Evolutionary conservation across 1,140 invertebrate genomes (phyloP).

Genomic region (Aphis gossypii): DNA sequence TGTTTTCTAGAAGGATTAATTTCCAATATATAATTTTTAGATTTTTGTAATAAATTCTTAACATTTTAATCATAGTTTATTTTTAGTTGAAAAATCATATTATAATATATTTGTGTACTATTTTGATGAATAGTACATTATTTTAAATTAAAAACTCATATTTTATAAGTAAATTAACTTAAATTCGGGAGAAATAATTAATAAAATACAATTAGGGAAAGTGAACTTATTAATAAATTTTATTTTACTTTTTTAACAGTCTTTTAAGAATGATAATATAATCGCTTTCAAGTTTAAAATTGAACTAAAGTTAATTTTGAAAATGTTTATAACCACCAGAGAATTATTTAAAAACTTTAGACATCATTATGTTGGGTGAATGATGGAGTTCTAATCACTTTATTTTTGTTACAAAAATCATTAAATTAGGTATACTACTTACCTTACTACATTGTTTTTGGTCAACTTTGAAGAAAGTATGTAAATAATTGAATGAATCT

Average conservation of each 20-base stretch:
- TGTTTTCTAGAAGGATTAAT: background rate
- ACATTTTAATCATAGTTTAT: too few relatives aligned
- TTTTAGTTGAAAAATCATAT: background rate
- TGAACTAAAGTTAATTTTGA: background rate
- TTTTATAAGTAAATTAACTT: background rate
- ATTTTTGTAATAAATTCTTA: too few relatives aligned
- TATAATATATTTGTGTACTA: background rate
- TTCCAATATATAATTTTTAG: too few relatives aligned
- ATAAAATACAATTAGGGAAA: background rate
- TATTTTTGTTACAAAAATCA: background rate
- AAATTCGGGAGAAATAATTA: background rate
- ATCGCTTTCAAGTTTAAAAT: background rate
- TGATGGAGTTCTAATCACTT: background rate
- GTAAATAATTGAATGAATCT: background rate
- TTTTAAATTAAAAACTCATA: background rate
- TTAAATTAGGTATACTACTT: background rate
- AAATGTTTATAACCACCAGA: background rate
- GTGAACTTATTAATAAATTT: background rate
- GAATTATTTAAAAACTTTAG: background rate
- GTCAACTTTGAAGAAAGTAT: background rate
- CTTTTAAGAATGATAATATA: background rate
- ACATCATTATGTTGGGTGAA: background rate
- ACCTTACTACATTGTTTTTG: background rate
- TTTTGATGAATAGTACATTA: background rate
- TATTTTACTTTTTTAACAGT: background rate